phyloP scores from a whole-genome alignment of 2,797 vertebrate species.

The Periparus ater region DNA sequence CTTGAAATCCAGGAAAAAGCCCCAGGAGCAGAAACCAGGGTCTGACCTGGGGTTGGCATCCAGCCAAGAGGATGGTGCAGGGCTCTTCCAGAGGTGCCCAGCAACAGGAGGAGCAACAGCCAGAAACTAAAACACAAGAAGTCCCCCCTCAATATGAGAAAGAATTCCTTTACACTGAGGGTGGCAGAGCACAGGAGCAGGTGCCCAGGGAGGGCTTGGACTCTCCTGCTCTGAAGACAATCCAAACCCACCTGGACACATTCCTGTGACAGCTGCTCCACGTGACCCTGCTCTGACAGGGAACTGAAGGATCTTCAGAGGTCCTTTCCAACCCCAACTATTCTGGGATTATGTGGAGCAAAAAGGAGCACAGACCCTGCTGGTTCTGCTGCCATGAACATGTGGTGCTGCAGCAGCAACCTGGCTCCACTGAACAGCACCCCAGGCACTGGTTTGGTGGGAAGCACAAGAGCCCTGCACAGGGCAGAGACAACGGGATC shows the following conservation, averaged over 20 bases:
- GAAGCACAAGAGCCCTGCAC: not conserved
- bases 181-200: not conserved
- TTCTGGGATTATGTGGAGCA: not conserved
- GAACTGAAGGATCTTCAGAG: not conserved
- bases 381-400: rapidly evolving
- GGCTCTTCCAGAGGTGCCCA: not conserved
- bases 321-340: not conserved
- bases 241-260: not conserved
- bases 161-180: not conserved
- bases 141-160: no score
- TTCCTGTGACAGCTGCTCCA: not conserved
- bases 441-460: not conserved
- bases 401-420: not conserved
- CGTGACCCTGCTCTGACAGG: not conserved
- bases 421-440: not conserved
- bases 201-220: not conserved
- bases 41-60: rapidly evolving
- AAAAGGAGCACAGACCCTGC: not conserved
- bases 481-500: not conserved
- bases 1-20: not conserved
- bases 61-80: not conserved
- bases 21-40: not conserved
- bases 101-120: not conserved
- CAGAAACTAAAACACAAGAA: not conserved
- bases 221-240: not conserved